phyloP scores from a whole-genome alignment of 2,797 vertebrate genomes.

The Acipenser transmontanus region DNA sequence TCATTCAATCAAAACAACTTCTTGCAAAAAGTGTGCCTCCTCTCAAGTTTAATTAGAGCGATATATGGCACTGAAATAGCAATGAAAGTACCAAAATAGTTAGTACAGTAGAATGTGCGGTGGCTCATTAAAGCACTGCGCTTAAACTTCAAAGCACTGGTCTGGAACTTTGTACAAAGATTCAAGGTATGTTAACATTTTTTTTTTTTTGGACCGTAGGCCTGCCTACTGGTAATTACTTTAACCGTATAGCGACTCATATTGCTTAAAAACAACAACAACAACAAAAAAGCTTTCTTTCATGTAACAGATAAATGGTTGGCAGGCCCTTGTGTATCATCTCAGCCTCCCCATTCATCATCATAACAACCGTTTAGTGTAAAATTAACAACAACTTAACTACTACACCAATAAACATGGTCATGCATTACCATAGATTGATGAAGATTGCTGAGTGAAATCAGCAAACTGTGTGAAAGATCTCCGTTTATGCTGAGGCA shows the following conservation, averaged over 20 bases:
- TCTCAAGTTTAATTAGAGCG: too few relatives aligned
- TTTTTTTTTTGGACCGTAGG: background rate
- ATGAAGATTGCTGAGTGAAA: constrained; percentile 46
- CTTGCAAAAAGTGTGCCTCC: too few relatives aligned
- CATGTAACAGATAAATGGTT: constrained; percentile 33
- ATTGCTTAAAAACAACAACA: constrained; percentile 17
- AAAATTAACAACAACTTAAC: constrained; percentile 72
- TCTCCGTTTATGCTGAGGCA: constrained; percentile 16
- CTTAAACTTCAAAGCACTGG: too few relatives aligned
- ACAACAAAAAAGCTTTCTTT: constrained; percentile 22
- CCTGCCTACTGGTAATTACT: too few relatives aligned
- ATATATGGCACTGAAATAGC: too few relatives aligned
- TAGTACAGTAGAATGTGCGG: too few relatives aligned
- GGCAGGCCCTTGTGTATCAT: constrained; percentile 49
- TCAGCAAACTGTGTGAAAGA: constrained; percentile 30
- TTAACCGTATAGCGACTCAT: background rate
- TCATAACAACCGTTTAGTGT: constrained; percentile 65
- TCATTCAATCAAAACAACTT: too few relatives aligned
- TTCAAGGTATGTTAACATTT: background rate
- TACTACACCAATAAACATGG: constrained; percentile 55
- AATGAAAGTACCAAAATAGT: too few relatives aligned
- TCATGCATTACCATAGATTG: constrained; percentile 54
- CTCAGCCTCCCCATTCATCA: constrained; percentile 52
- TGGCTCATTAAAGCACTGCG: too few relatives aligned
- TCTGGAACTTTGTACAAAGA: background rate